Evolutionary conservation across 2,797 vertebrate species (phyloP), one percentile per base, ranked within the genome.

Genomic region (Lagorchestes hirsutus): DNA sequence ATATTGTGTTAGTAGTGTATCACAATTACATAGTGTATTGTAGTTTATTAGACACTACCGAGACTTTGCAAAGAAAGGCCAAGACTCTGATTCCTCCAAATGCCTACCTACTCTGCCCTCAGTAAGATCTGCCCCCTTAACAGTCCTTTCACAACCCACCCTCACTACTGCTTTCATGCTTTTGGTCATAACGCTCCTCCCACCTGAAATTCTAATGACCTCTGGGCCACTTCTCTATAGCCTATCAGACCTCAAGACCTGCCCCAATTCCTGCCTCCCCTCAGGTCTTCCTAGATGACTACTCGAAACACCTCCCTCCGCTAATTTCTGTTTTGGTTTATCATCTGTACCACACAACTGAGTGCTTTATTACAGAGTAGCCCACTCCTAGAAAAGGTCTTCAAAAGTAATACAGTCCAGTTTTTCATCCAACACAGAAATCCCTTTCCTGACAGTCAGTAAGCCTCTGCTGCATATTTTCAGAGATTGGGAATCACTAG

Each of bases 401-500:
- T 95, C 55, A 93, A 93, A 94, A 92, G 54, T n/a, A 93, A 54
- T 90, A 50, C 29, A 62, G 55, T 59, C n/a, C 52, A 92, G 92
- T 22, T 27, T 95, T 50, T 54, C 24, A 95, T 93, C 57, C 94
- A 62, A 91, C 54, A 95, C 24, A 58, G 56, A 50, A 95, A 54
- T 93, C 95, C 28, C 95, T 95, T 93, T 87, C 74, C 40, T 87
- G 8, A 87, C 40, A 87, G 74, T 87, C 74, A 27, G 29, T 5
- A 27, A 57, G 34, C 9, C 92, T 56, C 91, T 54, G 40, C 52
- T 74, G 55, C 96, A 95, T 50, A 97, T 94, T 91, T 55, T 92
- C 58, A 96, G 34, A 92, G 31, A 95, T 52, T 87, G 67, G 93
- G 96, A 93, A 90, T 96, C 92, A 96, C 40, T 87, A 97, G 96